Evolutionary conservation across 2,113 vertebrate genomes (phyloP), one percentile per base, ranked within the genome.

Genomic region (Synodontis membranacea): DNA sequence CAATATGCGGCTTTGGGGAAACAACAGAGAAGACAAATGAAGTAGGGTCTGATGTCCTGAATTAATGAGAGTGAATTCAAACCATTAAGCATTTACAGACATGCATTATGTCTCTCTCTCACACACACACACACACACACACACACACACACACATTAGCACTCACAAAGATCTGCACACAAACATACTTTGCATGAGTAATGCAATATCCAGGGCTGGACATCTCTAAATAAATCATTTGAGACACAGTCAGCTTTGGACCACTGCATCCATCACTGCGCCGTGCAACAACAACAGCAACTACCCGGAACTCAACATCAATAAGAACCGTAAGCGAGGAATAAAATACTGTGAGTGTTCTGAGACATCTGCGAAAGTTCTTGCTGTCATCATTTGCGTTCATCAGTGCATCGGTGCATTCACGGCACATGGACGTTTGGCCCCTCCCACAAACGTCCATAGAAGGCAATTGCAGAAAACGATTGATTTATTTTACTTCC

Each of bases 1-100:
- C n/a, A 62, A 84, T 75, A 44, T 76, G 83, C 68, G n/a, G 80
- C n/a, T 25, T 34, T 76, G 34, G n/a, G n/a, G 39, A 34, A 66
- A 79, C 54, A 78, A 64, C 54, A 60, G n/a, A 58, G 44, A 76
- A 78, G 84, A 79, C 74, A 78, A 85, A 79, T 79, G 58, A 37
- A 34, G 31, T 44, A 64, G 66, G 7, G 23, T 85, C 58, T 64
- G 31, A 85, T 21, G 54, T n/a, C 42, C 44, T 79, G 74, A 85
- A 85, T 85, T 79, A 85, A 85, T 85, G 72, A 78, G 56, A 2
- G 58, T 37, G 75, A 85, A 79, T 39, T 62, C 58, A 50, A 66
- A 64, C 11, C 74, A 66, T 66, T 79, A 78, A 64, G 11, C n/a
- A 78, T 78, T 78, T 84, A 85, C 64, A 64, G 84, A 58, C 52